Evolutionary conservation across 1,140 invertebrate species (phyloP), one percentile per base, ranked within the genome.

Genomic region (Alviniconcha marisindica): DNA sequence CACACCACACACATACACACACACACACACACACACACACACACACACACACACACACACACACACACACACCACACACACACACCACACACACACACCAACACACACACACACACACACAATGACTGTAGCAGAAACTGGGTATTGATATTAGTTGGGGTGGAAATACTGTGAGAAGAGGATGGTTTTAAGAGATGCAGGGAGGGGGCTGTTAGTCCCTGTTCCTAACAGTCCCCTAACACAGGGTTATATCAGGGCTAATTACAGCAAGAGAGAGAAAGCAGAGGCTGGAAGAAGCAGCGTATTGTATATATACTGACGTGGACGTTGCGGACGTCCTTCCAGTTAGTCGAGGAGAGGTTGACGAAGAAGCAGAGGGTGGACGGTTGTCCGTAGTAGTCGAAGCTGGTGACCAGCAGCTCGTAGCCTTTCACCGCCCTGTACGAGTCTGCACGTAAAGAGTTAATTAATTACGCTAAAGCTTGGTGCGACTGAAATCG

Each of bases 401-500:
- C 56, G 15, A 33, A 54, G 15, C 14, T 36, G 7, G 48, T 5
- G 38, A 78, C 48, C 28, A 54, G 24, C 77, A 78, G 1, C 31
- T 78, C 77, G 77, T 56, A 78, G 14, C 77, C 77, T 12, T n/a
- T 60, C 77, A 78, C 31, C 33, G 56, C 77, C 56, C 44, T 56
- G 77, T 78, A 78, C 28, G 77, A 78, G 36, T 78, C 77, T 78
- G 77, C 33, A 78, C 15, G 31, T 21, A 24, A 24, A 44, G 18
- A 18, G 4, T 73, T 73, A 14, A 3, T 42, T 31, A 5, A 4
- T 73, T 42, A 14, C 4, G 24, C n/a, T 73, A 14, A 73, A 10
- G n/a, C 63, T 33, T 28, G 7, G 10, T 12, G 7, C 24, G n/a
- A 66, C 7, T 14, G n/a, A 66, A 10, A 28, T 12, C 10, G 63